Evolutionary conservation across 2,888 invertebrate species (phyloP).

Genomic region (Sussaba pulchella): DNA sequence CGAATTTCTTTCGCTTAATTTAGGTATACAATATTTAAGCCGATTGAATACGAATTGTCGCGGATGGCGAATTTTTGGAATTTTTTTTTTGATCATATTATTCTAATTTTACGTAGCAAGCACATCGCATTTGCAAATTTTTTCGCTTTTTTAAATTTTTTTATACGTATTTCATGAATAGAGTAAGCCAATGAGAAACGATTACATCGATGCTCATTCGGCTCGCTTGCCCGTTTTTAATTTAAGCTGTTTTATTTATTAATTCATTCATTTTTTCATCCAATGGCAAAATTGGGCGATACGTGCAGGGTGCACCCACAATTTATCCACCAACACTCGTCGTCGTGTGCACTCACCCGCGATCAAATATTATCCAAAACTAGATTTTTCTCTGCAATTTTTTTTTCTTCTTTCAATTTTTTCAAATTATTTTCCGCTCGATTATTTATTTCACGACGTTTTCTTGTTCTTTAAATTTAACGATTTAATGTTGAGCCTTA

Average conservation of each 20-base stretch:
- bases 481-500: constrained; percentile 69
- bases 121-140: constrained; percentile 45
- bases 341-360: constrained; percentile 69
- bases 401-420: too few relatives aligned
- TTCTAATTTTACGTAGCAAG: constrained; percentile 60
- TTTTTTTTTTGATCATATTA: constrained; percentile 41
- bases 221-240: constrained; percentile 18
- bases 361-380: constrained; percentile 79
- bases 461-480: constrained; percentile 59
- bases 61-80: constrained; percentile 23
- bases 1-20: constrained; percentile 54
- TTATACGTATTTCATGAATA: constrained; percentile 53
- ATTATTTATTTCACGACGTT: constrained; percentile 59
- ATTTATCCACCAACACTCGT: constrained; percentile 59
- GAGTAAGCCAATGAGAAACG: constrained; percentile 63
- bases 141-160: constrained; percentile 45
- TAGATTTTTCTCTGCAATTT: constrained; percentile 73
- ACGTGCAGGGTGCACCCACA: constrained; percentile 65
- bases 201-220: constrained; percentile 68
- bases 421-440: constrained; percentile 45
- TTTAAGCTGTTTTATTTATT: constrained; percentile 14
- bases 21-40: constrained; percentile 54
- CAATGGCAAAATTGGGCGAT: constrained; percentile 65
- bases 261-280: constrained; percentile 35
- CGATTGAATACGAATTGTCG: constrained; percentile 57